A percentile compares a stretch with the other conserved stretches of the same genome.
Conservation (phyloP, 2,113 vertebrate species). For the Bucco capensis region DNA sequence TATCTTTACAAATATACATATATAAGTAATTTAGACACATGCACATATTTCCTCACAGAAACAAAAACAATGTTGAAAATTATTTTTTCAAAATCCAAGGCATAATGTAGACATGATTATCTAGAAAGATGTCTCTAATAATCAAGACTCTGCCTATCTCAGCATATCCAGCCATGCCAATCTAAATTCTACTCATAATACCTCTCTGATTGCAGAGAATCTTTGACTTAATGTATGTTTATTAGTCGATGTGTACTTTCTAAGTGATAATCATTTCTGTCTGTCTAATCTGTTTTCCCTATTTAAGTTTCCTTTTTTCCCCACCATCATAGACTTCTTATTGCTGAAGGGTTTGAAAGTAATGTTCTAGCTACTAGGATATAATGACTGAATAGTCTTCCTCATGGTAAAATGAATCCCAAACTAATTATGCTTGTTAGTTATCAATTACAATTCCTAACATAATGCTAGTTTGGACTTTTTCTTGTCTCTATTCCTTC, state of each 20-base stretch:
- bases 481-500: neutral
- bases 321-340: neutral
- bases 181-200: neutral
- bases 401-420: neutral
- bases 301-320: neutral
- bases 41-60: neutral
- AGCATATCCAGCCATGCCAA: neutral
- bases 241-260: neutral
- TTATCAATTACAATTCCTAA: neutral
- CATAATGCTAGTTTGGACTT: neutral
- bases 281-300: neutral
- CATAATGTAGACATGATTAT: neutral
- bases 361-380: neutral
- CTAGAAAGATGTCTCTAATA: neutral
- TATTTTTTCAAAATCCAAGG: neutral
- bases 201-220: neutral
- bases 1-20: neutral
- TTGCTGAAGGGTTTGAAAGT: neutral
- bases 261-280: neutral
- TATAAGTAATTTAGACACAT: neutral
- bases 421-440: neutral
- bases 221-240: neutral
- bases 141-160: neutral
- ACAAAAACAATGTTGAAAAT: no score
- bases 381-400: neutral